Evolutionary conservation across 2,888 invertebrate genomes (phyloP).

Genomic region (Pyrochroa serraticornis): DNA sequence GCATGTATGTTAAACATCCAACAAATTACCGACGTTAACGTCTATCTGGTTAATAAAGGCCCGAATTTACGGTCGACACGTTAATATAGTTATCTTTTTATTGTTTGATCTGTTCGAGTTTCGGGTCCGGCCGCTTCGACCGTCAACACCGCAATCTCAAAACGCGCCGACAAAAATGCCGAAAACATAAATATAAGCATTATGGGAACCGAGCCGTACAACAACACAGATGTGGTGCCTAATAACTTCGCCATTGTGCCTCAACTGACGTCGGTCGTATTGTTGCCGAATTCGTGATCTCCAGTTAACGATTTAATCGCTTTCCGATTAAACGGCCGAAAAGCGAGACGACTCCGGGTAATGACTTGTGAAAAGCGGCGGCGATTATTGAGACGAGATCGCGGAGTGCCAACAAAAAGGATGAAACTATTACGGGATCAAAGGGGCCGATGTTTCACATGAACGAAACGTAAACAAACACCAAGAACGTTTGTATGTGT

Average conservation of each 20-base stretch:
- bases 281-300: not conserved
- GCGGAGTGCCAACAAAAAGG: slow-evolving; percentile 22
- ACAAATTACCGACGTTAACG: slow-evolving; percentile 46
- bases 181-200: slow-evolving; percentile 46
- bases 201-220: slow-evolving; percentile 3
- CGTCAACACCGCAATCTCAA: slow-evolving; percentile 30
- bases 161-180: slow-evolving; percentile 47
- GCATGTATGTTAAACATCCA: slow-evolving; percentile 47
- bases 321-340: slow-evolving; percentile 6
- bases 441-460: slow-evolving; percentile 37
- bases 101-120: slow-evolving; percentile 30
- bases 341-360: slow-evolving; percentile 19
- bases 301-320: slow-evolving; percentile 10
- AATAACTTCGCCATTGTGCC: not conserved
- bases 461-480: slow-evolving; percentile 43
- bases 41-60: slow-evolving; percentile 44
- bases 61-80: slow-evolving; percentile 46
- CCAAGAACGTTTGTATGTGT: slow-evolving; percentile 25
- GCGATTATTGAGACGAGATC: slow-evolving; percentile 24
- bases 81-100: slow-evolving; percentile 47
- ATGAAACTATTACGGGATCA: slow-evolving; percentile 27
- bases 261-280: not conserved
- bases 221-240: slow-evolving; percentile 15
- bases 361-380: slow-evolving; percentile 16
- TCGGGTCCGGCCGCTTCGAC: slow-evolving; percentile 1